These are phyloP conservation scores for Zosterops borbonicus DNA, from an alignment of 2,113 vertebrate genomes.

Conservation along the genomic window DNA sequence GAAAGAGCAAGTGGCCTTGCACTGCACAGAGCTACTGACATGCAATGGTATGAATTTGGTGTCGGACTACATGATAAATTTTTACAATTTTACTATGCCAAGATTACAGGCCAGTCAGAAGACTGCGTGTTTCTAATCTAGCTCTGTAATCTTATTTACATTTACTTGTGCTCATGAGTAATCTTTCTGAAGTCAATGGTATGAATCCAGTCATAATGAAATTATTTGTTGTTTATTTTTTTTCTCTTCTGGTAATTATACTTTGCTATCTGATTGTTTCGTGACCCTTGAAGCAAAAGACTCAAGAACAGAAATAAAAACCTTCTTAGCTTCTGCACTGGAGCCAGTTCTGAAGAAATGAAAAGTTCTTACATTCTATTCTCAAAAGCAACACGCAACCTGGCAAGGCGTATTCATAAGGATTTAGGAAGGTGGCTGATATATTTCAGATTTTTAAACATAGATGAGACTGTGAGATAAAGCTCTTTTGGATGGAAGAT, in stretches of 20 bases:
- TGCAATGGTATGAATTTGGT: not conserved
- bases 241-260: conserved; percentile 23
- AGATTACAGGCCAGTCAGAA: not conserved
- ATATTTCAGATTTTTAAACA: not conserved
- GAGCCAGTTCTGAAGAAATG: not conserved
- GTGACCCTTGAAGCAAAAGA: not conserved
- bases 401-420: not conserved
- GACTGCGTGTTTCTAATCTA: not conserved
- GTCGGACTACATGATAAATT: not conserved
- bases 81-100: not conserved
- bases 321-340: not conserved
- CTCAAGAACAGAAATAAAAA: not conserved
- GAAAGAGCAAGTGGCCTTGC: not conserved
- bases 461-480: not conserved
- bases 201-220: conserved; percentile 15
- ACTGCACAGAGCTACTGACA: not conserved
- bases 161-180: not conserved
- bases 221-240: conserved; percentile 27
- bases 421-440: not conserved
- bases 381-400: not conserved
- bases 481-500: not conserved
- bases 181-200: not conserved
- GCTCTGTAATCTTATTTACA: not conserved
- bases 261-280: not conserved
- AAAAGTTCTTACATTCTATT: not conserved